Evolutionary conservation across 2,888 invertebrate species (phyloP).

Genomic region (Cartodere bifasciata): DNA sequence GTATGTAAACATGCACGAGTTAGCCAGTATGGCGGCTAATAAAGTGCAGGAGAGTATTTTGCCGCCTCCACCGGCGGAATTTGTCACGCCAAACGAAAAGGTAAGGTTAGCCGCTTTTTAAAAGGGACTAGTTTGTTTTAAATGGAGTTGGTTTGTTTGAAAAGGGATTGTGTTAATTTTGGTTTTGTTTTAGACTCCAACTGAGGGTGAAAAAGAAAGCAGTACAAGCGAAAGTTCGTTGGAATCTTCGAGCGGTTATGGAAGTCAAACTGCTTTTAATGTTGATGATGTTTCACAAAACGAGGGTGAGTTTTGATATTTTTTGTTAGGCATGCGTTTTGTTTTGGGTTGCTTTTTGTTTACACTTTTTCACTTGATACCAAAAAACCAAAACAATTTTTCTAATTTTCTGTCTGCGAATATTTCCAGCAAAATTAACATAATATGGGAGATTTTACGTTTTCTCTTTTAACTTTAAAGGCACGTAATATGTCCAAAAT

Average conservation of each 20-base stretch:
- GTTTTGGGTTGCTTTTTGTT: no score
- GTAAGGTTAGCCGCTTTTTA: slow-evolving; percentile 23
- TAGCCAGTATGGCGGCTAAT: slow-evolving; percentile 69
- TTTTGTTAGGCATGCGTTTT: no score
- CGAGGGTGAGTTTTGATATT: no score
- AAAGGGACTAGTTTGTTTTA: background rate
- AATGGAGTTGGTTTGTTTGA: background rate
- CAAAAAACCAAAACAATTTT: no score
- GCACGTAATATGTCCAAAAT: no score
- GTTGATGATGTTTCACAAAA: slow-evolving; percentile 35
- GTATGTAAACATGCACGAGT: slow-evolving; percentile 86
- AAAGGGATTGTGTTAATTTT: slow-evolving; percentile 5
- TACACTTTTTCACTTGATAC: no score
- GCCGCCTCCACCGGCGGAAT: slow-evolving; percentile 43
- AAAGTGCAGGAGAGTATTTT: slow-evolving; percentile 52
- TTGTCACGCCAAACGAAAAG: slow-evolving; percentile 39
- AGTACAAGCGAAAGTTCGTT: slow-evolving; percentile 62
- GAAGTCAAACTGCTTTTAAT: slow-evolving; percentile 61
- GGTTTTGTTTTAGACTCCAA: slow-evolving; percentile 16
- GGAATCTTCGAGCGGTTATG: slow-evolving; percentile 65
- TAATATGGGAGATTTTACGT: no score
- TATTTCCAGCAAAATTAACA: no score
- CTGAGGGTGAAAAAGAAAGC: slow-evolving; percentile 38
- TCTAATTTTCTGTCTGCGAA: no score
- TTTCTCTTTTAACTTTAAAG: no score